Evolutionary conservation across 1,140 invertebrate species (phyloP).

Genomic region (Aphidius gifuensis): DNA sequence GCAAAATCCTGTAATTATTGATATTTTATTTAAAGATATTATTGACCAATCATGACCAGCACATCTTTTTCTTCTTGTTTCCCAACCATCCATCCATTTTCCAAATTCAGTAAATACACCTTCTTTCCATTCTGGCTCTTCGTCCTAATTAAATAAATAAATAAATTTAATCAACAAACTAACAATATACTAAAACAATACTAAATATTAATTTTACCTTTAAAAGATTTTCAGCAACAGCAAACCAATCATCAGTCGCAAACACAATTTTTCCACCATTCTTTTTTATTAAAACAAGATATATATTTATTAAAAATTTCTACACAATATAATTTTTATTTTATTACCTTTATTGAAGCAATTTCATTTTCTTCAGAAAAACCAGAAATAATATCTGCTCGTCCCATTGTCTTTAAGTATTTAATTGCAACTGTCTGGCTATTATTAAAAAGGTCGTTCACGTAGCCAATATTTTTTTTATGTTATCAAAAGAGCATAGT

Average conservation of each 20-base stretch:
- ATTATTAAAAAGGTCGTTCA: neutral
- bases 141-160: constrained; percentile 31
- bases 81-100: constrained; percentile 75
- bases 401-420: neutral
- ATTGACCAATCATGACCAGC: constrained; percentile 67
- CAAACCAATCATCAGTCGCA: constrained; percentile 69
- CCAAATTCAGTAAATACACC: constrained; percentile 64
- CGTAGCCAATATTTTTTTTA: too few species aligned
- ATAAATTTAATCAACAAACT: neutral
- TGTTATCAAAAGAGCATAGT: too few species aligned
- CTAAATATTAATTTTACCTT: constrained; percentile 43
- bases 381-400: constrained; percentile 16
- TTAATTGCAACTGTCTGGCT: neutral
- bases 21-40: constrained; percentile 59
- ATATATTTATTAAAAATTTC: neutral
- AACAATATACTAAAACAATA: neutral
- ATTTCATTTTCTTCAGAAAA: constrained; percentile 39
- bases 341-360: constrained; percentile 26
- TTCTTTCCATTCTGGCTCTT: constrained; percentile 59
- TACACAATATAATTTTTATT: neutral
- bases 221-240: constrained; percentile 64
- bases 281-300: constrained; percentile 35
- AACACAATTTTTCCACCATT: constrained; percentile 62
- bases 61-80: constrained; percentile 62
- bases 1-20: constrained; percentile 60